phyloP scores from a whole-genome alignment of 2,888 invertebrate species.

The Caenorhabditis angaria region DNA sequence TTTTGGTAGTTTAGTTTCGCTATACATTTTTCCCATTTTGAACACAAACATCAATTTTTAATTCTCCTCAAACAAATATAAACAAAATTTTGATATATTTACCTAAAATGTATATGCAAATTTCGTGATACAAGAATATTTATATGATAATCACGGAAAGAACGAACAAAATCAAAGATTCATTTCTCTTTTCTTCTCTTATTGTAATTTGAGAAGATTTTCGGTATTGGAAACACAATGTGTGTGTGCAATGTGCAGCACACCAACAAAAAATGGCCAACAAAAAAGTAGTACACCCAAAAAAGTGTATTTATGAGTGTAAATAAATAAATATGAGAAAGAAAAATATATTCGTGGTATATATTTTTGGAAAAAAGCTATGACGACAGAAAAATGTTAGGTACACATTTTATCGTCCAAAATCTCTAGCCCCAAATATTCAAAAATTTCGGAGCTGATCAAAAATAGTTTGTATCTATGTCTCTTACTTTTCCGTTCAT shows the following conservation, averaged over 20 bases:
- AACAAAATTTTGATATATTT: neutral
- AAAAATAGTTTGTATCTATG: too few relatives aligned
- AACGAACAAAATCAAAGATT: neutral
- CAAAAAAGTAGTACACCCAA: neutral
- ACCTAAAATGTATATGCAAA: slow-evolving; percentile 1
- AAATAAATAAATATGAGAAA: neutral
- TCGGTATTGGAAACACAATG: neutral
- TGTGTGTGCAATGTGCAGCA: neutral
- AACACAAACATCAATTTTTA: neutral
- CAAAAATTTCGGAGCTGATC: too few relatives aligned
- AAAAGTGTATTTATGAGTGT: neutral
- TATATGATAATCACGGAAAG: neutral
- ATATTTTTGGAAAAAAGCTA: too few relatives aligned
- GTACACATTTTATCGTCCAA: too few relatives aligned
- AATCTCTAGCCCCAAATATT: too few relatives aligned
- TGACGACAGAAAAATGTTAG: too few relatives aligned
- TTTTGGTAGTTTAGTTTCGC: too few relatives aligned
- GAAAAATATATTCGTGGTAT: too few relatives aligned
- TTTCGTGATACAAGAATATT: slow-evolving; percentile 2
- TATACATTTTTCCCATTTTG: neutral
- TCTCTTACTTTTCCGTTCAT: too few relatives aligned
- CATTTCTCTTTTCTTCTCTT: neutral
- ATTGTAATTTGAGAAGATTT: neutral
- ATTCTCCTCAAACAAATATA: neutral
- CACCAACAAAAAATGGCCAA: neutral